Evolutionary conservation across 2,888 invertebrate genomes (phyloP).

Genomic region (Drosophila melanosoma): DNA sequence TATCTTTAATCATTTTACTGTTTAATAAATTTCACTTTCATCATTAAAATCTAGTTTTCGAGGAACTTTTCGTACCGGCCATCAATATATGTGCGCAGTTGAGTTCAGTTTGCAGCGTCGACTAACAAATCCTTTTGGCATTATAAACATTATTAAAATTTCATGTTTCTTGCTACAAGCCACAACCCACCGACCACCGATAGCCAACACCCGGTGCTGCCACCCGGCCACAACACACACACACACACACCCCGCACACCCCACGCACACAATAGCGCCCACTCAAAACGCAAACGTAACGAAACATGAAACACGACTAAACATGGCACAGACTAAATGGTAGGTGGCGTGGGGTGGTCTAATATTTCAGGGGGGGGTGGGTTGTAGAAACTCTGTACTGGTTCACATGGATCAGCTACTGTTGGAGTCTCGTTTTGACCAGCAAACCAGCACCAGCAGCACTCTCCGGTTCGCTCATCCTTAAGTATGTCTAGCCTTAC

Average conservation of each 20-base stretch:
- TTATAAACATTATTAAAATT: conserved; percentile 82
- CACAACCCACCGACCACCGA: conserved; percentile 19
- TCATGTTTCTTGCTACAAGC: conserved; percentile 76
- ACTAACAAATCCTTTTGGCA: conserved; percentile 81
- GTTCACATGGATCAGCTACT: conserved; percentile 39
- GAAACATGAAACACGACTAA: conserved; percentile 72
- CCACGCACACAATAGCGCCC: conserved; percentile 30
- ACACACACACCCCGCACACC: not conserved
- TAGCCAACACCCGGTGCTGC: conserved; percentile 16
- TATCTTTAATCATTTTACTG: not conserved
- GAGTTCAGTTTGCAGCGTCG: conserved; percentile 68
- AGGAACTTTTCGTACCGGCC: conserved; percentile 11
- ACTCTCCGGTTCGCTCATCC: conserved; percentile 26
- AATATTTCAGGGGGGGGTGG: not conserved
- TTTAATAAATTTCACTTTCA: not conserved
- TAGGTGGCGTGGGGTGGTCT: not conserved
- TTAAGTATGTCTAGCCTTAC: conserved; percentile 76
- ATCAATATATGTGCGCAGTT: conserved; percentile 49
- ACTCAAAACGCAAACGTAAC: conserved; percentile 74
- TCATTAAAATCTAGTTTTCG: not conserved
- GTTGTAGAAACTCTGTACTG: conserved; percentile 22
- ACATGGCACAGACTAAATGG: conserved; percentile 32
- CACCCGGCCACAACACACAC: not conserved
- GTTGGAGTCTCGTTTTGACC: conserved; percentile 45
- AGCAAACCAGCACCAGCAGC: conserved; percentile 7